These are phyloP conservation scores for Hyaena hyaena DNA, from an alignment of 2,113 vertebrate genomes.

Conservation along the genomic window DNA sequence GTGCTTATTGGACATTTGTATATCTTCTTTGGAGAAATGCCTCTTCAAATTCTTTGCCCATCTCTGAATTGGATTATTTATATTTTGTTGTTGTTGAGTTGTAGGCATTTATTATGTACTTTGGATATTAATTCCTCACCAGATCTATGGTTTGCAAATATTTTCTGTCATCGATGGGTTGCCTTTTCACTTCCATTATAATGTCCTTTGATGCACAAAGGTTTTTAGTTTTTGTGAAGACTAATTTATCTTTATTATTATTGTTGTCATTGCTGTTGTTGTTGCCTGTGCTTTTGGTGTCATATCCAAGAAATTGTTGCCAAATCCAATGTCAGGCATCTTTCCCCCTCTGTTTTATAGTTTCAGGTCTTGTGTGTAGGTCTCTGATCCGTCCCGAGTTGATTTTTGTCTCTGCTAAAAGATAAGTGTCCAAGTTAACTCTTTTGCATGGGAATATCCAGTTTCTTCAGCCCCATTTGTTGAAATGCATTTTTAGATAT, in stretches of 20 bases:
- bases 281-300: not conserved
- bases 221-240: constrained; percentile 30
- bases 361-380: not conserved
- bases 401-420: not conserved
- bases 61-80: not conserved
- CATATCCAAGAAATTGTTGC: not conserved
- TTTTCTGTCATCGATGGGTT: not conserved
- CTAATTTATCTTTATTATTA: not conserved
- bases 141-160: not conserved
- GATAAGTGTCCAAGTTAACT: not conserved
- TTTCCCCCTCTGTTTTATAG: not conserved
- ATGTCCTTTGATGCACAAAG: not conserved
- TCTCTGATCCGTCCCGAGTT: not conserved
- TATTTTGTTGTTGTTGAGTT: not conserved
- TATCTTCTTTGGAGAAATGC: constrained; percentile 1
- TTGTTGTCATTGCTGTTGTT: not conserved
- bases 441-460: not conserved
- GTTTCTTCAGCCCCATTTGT: not conserved
- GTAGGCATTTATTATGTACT: not conserved
- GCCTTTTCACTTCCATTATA: not conserved
- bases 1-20: not conserved
- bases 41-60: not conserved
- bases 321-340: not conserved
- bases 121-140: not conserved
- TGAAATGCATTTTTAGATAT: not conserved